Evolutionary conservation across 2,113 vertebrate genomes (phyloP).

Genomic region (Nibea coibor): DNA sequence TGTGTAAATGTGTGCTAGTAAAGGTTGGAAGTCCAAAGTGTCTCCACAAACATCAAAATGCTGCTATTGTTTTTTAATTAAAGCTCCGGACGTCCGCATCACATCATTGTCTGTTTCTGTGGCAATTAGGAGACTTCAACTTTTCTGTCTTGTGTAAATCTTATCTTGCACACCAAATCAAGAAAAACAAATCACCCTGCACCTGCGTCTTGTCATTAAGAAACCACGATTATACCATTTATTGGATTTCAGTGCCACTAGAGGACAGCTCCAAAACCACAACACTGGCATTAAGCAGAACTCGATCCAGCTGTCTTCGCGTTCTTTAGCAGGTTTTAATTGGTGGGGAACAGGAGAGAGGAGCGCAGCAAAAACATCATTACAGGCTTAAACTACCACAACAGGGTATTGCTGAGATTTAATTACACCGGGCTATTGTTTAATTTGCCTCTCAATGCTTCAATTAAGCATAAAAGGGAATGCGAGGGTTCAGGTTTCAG

Average conservation of each 20-base stretch:
- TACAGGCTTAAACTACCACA: slow-evolving; percentile 81
- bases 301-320: slow-evolving; percentile 77
- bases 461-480: slow-evolving; percentile 72
- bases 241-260: slow-evolving; percentile 79
- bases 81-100: slow-evolving; percentile 17
- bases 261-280: slow-evolving; percentile 74
- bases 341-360: slow-evolving; percentile 80
- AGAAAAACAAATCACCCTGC: slow-evolving; percentile 76
- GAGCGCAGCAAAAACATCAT: slow-evolving; percentile 80
- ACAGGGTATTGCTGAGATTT: slow-evolving; percentile 83
- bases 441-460: slow-evolving; percentile 81
- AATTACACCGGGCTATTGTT: slow-evolving; percentile 84
- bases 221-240: slow-evolving; percentile 77
- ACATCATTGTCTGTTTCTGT: slow-evolving; percentile 5
- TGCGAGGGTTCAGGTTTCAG: slow-evolving; percentile 74
- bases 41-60: background rate
- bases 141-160: slow-evolving; percentile 63
- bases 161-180: slow-evolving; percentile 65
- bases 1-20: background rate
- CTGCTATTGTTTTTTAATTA: slow-evolving; percentile 7
- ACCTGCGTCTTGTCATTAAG: slow-evolving; percentile 82
- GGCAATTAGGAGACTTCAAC: slow-evolving; percentile 52
- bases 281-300: slow-evolving; percentile 78
- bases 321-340: slow-evolving; percentile 84
- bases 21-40: background rate